Evolutionary conservation across 1,140 invertebrate species (phyloP), one percentile per base, ranked within the genome.

Genomic region (Aethina tumida): DNA sequence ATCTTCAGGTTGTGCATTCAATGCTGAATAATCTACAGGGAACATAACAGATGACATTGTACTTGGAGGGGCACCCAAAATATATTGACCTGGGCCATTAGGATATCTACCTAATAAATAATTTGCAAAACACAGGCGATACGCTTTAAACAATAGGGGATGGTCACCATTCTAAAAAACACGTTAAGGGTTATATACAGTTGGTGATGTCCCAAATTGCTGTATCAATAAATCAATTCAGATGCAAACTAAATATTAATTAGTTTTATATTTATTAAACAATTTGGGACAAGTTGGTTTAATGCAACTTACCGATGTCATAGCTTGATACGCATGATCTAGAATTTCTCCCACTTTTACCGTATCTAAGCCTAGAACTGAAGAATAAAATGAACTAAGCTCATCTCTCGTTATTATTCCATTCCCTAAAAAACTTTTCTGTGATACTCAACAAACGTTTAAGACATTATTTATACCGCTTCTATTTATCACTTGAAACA

Each of bases 1-100:
- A 50, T 77, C 75, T 29, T 74, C 74, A 38, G 71, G 71, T 45
- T 77, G 69, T 2, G 75, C 73, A 58, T 81, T 81, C 35, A 82
- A 64, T 6, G 78, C 77, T 47, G 75, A 78, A 59, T 82, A 81
- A 64, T 82, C 79, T 12, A 82, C 75, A 0, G 79, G 79, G 52
- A 80, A 82, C 24, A 70, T 68, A 3, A 69, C 69, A 12, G 67
- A 63, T 4, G 71, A 66, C 7, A 68, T 58, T 17, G 68, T 63
- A 39, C 35, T 43, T 27, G 69, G 68, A 8, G 71, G 66, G 8
- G 75, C 69, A 15, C 77, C 79, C 18, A 82, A 69, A 15, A 81
- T 66, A 67, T 75, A 79, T 49, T 81, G 76, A 2, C 79, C 79
- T 5, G 77, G 77, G 14, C 79, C 79, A 50, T 81, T 81, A 3